Evolutionary conservation across 2,113 vertebrate genomes (phyloP), one percentile per base, ranked within the genome.

Genomic region (Odontophorus gujanensis): DNA sequence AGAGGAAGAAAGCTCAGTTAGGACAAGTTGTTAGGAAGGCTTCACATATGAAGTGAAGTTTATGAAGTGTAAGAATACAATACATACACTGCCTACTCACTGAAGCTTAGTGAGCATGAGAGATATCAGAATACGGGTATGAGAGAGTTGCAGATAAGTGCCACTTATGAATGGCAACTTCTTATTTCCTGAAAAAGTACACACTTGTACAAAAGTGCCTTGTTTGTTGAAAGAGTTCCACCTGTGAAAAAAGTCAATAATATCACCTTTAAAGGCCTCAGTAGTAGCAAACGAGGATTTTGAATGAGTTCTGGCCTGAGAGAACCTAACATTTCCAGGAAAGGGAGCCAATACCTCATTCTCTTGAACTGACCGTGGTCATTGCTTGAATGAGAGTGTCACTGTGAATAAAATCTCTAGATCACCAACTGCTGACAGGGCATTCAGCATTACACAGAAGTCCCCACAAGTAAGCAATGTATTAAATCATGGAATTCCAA

Each of bases 71-170:
- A 28, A 72, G 18, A 12, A 61, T 66, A 16, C 13, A 38, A 38
- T 34, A 40, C 11, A 51, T 40, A 13, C 40, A 6, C 26, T 45
- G 20, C 1, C 1, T 69, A 30, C 36, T 58, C 28, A 38, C 16
- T 34, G 43, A 32, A 88, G 13, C 13, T 67, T 16, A 36, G 9
- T 5, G 15, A 22, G 25, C 62, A 73, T 28, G 16, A 15, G 21
- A 47, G 59, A 50, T 6, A 81, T 13, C 13, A 63, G 20, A 63
- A 22, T 1, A 1, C 11, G 72, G 1, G 1, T 5, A 4, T 25
- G 58, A 66, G 9, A 71, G n/a, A 53, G 69, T 21, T 55, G 34
- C 43, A 55, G 45, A 19, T 48, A 71, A 55, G 7, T 7, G 19
- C 19, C 12, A 59, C 22, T 34, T 6, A 71, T 36, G 21, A 7